These are phyloP conservation scores for Adela reaumurella DNA, from an alignment of 2,888 invertebrate species.

Conservation along the genomic window DNA sequence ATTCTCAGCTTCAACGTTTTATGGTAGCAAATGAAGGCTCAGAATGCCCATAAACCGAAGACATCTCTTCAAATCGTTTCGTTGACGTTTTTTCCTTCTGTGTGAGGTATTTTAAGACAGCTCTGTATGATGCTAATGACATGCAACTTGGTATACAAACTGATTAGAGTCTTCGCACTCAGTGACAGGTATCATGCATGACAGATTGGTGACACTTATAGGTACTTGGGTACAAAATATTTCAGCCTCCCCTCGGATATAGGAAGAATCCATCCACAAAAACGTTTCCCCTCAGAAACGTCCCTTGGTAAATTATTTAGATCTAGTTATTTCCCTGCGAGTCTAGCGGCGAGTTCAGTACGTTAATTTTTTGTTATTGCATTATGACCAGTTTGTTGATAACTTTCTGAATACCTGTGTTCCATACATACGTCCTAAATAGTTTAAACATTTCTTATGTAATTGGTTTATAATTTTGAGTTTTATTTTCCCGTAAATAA, in stretches of 20 bases:
- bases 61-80: conserved; percentile 7
- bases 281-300: too few relatives aligned
- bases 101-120: conserved; percentile 7
- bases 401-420: too few relatives aligned
- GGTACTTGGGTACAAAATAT: conserved; percentile 1
- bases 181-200: conserved; percentile 2
- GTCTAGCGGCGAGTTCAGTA: too few relatives aligned
- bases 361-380: too few relatives aligned
- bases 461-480: too few relatives aligned
- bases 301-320: too few relatives aligned
- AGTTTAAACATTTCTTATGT: too few relatives aligned
- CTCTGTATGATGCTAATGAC: conserved; percentile 4
- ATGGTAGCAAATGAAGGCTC: conserved; percentile 5
- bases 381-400: too few relatives aligned
- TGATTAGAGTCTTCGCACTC: conserved; percentile 3
- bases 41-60: conserved; percentile 6
- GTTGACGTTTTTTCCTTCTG: conserved; percentile 6
- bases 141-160: conserved; percentile 6
- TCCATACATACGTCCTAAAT: too few relatives aligned
- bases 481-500: too few relatives aligned
- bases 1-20: conserved; percentile 5
- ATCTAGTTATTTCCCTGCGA: too few relatives aligned
- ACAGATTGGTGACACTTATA: conserved; percentile 2
- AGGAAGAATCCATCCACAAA: too few relatives aligned
- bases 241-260: conserved; percentile 4